Evolutionary conservation across 2,797 vertebrate species (phyloP).

Genomic region (Rousettus madagascariensis): DNA sequence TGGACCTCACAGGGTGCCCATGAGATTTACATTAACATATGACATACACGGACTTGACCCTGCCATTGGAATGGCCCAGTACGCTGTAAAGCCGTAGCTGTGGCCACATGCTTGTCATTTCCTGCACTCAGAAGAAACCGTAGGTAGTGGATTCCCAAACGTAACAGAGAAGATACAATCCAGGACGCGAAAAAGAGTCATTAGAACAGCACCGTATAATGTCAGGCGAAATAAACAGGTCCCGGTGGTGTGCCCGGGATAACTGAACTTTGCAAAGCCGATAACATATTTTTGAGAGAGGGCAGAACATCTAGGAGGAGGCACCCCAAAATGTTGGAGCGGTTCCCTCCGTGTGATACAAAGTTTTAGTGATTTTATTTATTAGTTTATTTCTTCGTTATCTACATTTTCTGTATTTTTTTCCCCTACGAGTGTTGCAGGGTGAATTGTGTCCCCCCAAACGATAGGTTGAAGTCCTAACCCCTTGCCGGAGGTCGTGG

Average conservation of each 20-base stretch:
- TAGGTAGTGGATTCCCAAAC: not conserved
- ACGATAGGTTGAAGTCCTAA: not conserved
- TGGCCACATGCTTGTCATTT: not conserved
- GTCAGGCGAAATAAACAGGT: not conserved
- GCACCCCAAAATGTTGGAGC: not conserved
- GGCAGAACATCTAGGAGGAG: not conserved
- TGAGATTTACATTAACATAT: not conserved
- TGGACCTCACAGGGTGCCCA: not conserved
- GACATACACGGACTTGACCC: not conserved
- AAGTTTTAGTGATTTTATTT: not conserved
- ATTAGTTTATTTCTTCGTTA: not conserved
- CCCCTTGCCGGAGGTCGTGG: not conserved
- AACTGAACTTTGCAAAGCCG: not conserved
- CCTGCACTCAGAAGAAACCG: not conserved
- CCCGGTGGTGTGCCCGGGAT: not conserved
- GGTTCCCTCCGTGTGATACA: not conserved
- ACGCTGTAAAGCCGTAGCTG: not conserved
- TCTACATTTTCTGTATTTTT: not conserved
- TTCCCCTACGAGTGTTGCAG: not conserved
- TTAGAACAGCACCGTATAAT: rapidly evolving
- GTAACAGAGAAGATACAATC: not conserved
- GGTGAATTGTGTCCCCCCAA: not conserved
- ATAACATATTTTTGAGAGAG: not conserved
- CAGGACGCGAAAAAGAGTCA: not conserved
- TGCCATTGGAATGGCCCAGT: rapidly evolving